Base-by-base conservation (phyloP, 2,888 invertebrate genomes). In the Nemapogon koenigi region DNA sequence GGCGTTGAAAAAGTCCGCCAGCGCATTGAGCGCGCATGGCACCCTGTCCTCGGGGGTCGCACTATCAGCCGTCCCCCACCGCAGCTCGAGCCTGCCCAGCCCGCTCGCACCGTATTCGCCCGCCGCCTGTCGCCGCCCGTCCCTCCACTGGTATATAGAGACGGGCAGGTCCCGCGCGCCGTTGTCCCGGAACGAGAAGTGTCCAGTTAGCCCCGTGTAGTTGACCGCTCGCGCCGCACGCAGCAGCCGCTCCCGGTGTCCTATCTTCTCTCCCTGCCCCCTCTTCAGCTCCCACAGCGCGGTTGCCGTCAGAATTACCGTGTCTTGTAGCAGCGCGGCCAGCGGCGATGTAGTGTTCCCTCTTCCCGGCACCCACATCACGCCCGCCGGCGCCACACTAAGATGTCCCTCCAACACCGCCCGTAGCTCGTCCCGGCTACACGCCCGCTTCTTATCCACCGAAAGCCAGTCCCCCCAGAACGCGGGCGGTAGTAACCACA, bases 401-500 rank as follows among this genome's bases (percentile, higher is more conserved):
- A 70, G 46, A 48, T 67, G 55, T 0, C 59, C 63, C 16, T 49
- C 57, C 6, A 57, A 55, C 32, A 45, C 3, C 17, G 3, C 3
- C 11, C 6, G 22, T 7, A 22, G 22, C 10, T 22, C 81, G n/a
- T n/a, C n/a, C n/a, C n/a, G n/a, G n/a, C n/a, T n/a, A n/a, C n/a
- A n/a, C n/a, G n/a, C n/a, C n/a, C n/a, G n/a, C n/a, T n/a, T n/a
- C n/a, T 67, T 53, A 91, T 91, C 31, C 67, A 67, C 3, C 69
- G 63, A 1, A 72, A 69, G 3, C 88, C 89, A 22, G 10, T 6
- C 22, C 6, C 10, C 58, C 4, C 82, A 76, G 14, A 89, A 72
- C 87, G 91, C 88, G 22, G 83, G 79, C 0, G 94, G 92, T 40
- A 95, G 72, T 56, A 95, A 90, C 94, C 94, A 95, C 2, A 90